Conservation (phyloP, 2,888 invertebrate genomes). For the Acronicta aceris region DNA sequence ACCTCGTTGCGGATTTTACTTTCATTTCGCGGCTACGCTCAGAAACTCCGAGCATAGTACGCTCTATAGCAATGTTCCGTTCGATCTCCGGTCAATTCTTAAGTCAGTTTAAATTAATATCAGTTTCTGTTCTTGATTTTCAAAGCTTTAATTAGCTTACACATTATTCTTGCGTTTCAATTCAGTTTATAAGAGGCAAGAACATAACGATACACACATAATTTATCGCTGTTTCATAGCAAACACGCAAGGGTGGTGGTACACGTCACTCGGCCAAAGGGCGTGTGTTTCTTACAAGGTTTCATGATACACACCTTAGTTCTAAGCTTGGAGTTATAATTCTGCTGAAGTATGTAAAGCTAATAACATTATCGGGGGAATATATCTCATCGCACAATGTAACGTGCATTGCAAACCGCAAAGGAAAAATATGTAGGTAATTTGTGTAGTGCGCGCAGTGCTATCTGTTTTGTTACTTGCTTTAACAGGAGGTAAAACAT, state of each 20-base stretch:
- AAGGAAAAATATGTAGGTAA: constrained; percentile 23
- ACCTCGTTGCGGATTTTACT: no score
- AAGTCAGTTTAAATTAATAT: background rate
- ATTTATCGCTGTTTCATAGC: constrained; percentile 44
- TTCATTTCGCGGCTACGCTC: no score
- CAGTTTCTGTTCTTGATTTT: constrained; percentile 3
- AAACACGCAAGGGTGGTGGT: constrained; percentile 51
- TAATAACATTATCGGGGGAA: constrained; percentile 49
- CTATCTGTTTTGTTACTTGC: constrained; percentile 29
- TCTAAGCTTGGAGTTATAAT: constrained; percentile 35
- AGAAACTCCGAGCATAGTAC: no score
- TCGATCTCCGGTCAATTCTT: no score
- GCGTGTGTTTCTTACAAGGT: constrained; percentile 52
- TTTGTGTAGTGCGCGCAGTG: constrained; percentile 38
- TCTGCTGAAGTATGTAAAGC: constrained; percentile 30
- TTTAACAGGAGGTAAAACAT: constrained; percentile 40
- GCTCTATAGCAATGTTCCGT: no score
- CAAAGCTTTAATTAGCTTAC: constrained; percentile 14
- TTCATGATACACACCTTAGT: constrained; percentile 47
- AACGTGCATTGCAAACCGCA: constrained; percentile 20
- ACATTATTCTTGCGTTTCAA: constrained; percentile 13
- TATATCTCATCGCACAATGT: constrained; percentile 31
- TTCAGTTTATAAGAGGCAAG: constrained; percentile 28
- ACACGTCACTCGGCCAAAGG: constrained; percentile 47
- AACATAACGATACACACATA: constrained; percentile 46